Evolutionary conservation across 2,113 vertebrate species (phyloP), one percentile per base, ranked within the genome.

Genomic region (Aphyosemion australe): DNA sequence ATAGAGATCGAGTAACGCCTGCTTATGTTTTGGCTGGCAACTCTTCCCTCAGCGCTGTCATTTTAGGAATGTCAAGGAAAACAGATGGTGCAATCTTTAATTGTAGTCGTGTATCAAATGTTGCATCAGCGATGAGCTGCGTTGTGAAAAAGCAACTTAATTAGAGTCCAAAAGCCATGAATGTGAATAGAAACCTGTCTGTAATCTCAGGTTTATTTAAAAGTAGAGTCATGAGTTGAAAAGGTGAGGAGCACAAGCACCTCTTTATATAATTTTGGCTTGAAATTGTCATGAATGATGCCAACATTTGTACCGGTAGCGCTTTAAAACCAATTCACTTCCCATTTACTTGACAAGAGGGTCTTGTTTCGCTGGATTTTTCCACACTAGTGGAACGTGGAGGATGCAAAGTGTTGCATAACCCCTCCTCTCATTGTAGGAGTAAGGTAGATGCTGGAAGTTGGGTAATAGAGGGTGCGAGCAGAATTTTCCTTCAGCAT

Each of bases 341-440:
- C 76, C 78, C 14, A 37, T 71, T 72, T 57, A 72, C 61, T 83
- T 78, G 55, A 78, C 73, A 75, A 80, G 69, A 59, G 62, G 1
- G 48, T 58, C 52, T 79, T 78, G 77, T 86, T 84, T 79, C 60
- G 59, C 70, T 54, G 67, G 62, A 45, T 75, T 74, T 61, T 83
- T 85, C 51, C 67, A 49, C 48, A 51, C 69, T 37, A 16, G 45
- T 46, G 70, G 80, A 85, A 83, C 84, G 82, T 69, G 61, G 78
- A 69, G 65, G 81, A 79, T 77, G 76, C 77, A 72, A 74, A 60
- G 68, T 74, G 79, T 91, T 87, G 60, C 73, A 50, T 82, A 89
- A 89, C 69, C 45, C 69, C 67, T 64, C 42, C 37, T 61, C 67
- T 65, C 34, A 53, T 59, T 62, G 56, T 39, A 37, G 65, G 69